Evolutionary conservation across 1,140 invertebrate genomes (phyloP).

Genomic region (Propsilocerus akamusi): DNA sequence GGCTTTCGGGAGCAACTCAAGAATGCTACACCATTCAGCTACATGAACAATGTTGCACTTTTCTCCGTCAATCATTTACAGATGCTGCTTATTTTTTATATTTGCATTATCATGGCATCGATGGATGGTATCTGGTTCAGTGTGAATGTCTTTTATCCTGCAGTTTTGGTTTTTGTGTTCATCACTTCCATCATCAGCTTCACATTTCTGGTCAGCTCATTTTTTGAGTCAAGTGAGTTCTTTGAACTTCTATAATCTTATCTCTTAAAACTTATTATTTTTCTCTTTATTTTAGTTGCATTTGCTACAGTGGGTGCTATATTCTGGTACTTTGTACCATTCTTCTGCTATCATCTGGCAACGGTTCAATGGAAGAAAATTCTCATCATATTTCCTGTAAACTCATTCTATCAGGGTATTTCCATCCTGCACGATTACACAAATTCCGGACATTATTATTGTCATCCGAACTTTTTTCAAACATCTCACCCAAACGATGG

Average conservation of each 20-base stretch:
- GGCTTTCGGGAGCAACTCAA: slow-evolving; percentile 18
- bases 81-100: slow-evolving; percentile 10
- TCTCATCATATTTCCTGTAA: neutral
- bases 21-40: slow-evolving; percentile 20
- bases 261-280: neutral
- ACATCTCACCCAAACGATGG: slow-evolving; percentile 8
- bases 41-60: slow-evolving; percentile 19
- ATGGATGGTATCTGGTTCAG: slow-evolving; percentile 9
- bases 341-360: neutral
- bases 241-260: neutral
- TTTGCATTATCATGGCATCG: slow-evolving; percentile 10
- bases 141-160: slow-evolving; percentile 7
- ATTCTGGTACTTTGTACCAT: slow-evolving; percentile 16
- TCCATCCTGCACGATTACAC: neutral
- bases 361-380: neutral
- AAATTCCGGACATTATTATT: slow-evolving; percentile 5
- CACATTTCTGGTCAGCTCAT: slow-evolving; percentile 19
- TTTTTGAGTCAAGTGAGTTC: slow-evolving; percentile 19
- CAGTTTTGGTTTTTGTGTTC: slow-evolving; percentile 15
- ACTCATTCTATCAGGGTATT: slow-evolving; percentile 9
- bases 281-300: slow-evolving; percentile 14
- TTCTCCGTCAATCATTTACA: slow-evolving; percentile 15
- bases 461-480: slow-evolving; percentile 15
- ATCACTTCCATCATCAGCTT: slow-evolving; percentile 17
- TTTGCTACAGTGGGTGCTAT: slow-evolving; percentile 21